Conservation (phyloP, 2,888 invertebrate genomes). For the Galerucella nymphaeae region DNA sequence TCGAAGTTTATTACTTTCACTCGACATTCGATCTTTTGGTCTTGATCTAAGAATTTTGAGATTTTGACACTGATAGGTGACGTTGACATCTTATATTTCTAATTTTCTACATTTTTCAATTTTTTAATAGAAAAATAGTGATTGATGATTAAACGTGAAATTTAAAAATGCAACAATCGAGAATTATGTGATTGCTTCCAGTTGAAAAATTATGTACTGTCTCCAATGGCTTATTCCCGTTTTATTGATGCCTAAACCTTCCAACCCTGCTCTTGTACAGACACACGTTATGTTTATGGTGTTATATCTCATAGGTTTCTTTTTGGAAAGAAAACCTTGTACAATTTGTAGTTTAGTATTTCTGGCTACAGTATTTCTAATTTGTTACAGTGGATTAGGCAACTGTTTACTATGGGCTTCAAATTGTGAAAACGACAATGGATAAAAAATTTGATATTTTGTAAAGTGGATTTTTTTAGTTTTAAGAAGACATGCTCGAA, state of each 20-base stretch:
- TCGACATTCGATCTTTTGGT: background rate
- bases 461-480: constrained; percentile 30
- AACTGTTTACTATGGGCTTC: constrained; percentile 93
- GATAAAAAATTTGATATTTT: constrained; percentile 50
- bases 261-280: constrained; percentile 94
- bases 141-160: background rate
- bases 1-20: background rate
- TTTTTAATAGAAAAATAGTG: constrained; percentile 1
- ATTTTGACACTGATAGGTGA: background rate
- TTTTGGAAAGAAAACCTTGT: constrained; percentile 96
- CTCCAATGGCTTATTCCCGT: constrained; percentile 98
- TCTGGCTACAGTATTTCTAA: constrained; percentile 89
- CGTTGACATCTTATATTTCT: background rate
- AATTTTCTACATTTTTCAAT: background rate
- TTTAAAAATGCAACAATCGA: constrained; percentile 31
- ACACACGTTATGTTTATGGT: constrained; percentile 98
- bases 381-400: constrained; percentile 96
- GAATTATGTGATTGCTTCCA: constrained; percentile 35
- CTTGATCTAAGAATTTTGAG: background rate
- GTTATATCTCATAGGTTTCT: constrained; percentile 95
- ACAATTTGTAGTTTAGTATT: constrained; percentile 97
- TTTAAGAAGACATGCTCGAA: constrained; percentile 35
- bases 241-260: constrained; percentile 95
- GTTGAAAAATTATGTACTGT: constrained; percentile 83
- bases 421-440: constrained; percentile 76